Percentiles rank a stretch among this genome's conserved stretches.
phyloP scores from a whole-genome alignment of 2,113 vertebrate species.

The Pseudopodoces humilis region DNA sequence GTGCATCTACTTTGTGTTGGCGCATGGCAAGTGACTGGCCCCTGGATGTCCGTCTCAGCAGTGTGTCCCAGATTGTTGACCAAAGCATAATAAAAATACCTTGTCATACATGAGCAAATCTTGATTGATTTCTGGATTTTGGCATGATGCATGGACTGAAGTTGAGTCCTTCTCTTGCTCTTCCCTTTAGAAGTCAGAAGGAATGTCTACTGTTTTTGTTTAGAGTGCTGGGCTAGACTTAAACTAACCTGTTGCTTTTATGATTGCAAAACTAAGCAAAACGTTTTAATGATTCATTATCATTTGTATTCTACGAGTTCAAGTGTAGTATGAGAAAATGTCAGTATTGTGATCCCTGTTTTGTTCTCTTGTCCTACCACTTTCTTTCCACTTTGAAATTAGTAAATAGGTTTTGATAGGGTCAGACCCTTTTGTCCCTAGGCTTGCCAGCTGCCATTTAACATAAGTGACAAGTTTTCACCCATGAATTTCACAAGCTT shows the following conservation, averaged over 20 bases:
- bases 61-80: not conserved
- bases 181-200: not conserved
- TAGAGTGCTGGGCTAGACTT: not conserved
- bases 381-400: not conserved
- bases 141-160: fast-evolving
- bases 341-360: not conserved
- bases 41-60: not conserved
- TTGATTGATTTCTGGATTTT: not conserved
- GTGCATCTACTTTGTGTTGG: not conserved
- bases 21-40: not conserved
- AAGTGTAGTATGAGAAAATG: not conserved
- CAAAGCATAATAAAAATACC: not conserved
- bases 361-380: not conserved
- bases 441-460: constrained; percentile 23
- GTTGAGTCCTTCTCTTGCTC: not conserved
- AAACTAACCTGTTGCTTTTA: not conserved
- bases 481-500: not conserved
- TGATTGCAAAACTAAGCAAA: not conserved
- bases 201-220: not conserved
- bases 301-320: not conserved
- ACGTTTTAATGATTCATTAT: not conserved
- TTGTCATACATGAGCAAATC: not conserved
- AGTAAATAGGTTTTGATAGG: constrained; percentile 5
- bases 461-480: constrained; percentile 1
- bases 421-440: not conserved